phyloP scores from a whole-genome alignment of 2,888 invertebrate species.

The Slavum lentiscoides region DNA sequence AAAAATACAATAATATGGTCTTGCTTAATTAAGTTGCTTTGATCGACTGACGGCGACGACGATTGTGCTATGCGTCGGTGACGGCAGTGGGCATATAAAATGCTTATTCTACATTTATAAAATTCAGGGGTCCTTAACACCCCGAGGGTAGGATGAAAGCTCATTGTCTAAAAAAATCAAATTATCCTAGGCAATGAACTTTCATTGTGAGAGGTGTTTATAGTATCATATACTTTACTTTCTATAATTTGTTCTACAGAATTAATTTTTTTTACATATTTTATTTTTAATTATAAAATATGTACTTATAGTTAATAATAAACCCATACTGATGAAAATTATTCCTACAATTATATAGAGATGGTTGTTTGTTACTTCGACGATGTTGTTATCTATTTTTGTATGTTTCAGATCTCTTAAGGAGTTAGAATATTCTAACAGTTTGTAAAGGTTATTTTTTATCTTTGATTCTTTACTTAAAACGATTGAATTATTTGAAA shows the following conservation, averaged over 20 bases:
- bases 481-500: conserved; percentile 12
- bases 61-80: no score
- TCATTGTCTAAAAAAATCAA: background rate
- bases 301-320: background rate
- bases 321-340: background rate
- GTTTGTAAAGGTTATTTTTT: background rate
- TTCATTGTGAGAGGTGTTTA: background rate
- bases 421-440: background rate
- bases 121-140: conserved; percentile 12
- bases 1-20: no score
- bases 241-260: background rate
- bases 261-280: background rate
- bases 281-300: background rate
- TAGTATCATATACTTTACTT: background rate
- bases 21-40: no score
- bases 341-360: background rate
- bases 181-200: background rate
- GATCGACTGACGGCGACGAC: no score
- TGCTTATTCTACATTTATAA: no score
- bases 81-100: no score
- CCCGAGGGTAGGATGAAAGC: background rate
- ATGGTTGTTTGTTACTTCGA: background rate
- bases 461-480: background rate
- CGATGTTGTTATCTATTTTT: background rate
- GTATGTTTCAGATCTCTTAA: background rate